A percentile compares a stretch with the other conserved stretches of the same genome.
Conservation (phyloP, 2,113 vertebrate genomes). For the Nibea coibor region DNA sequence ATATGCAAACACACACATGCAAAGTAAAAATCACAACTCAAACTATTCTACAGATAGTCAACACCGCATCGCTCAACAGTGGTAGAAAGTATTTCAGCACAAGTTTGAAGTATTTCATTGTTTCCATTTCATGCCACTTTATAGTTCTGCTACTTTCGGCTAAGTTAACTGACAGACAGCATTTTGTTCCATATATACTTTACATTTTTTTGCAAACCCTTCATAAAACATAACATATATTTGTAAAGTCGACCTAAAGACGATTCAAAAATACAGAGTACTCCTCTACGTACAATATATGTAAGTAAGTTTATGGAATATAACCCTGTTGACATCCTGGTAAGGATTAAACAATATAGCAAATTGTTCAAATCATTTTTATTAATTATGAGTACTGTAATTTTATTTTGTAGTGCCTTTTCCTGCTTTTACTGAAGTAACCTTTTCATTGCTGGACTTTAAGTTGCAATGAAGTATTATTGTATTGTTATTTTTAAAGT, state of each 20-base stretch:
- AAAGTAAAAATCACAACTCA: constrained; percentile 13
- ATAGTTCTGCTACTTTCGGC: background rate
- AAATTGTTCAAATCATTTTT: background rate
- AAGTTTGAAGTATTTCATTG: background rate
- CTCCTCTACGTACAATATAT: background rate
- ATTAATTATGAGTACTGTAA: no score
- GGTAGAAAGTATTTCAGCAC: background rate
- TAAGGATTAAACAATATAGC: background rate
- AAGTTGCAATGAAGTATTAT: background rate
- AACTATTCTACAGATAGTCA: constrained; percentile 1
- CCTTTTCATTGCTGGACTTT: background rate
- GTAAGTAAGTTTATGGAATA: background rate
- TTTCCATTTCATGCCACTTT: constrained; percentile 14
- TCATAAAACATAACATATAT: no score
- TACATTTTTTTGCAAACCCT: no score
- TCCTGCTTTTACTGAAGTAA: background rate
- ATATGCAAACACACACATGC: constrained; percentile 51
- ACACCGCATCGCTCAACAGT: background rate
- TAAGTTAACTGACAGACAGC: no score
- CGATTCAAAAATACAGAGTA: no score
- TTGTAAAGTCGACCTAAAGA: no score
- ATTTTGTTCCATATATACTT: no score
- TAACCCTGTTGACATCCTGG: background rate
- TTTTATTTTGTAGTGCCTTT: no score
- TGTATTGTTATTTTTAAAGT: background rate